A percentile compares a stretch with the other conserved stretches of the same genome.
phyloP scores from a whole-genome alignment of 1,140 invertebrate genomes.

The Teleopsis dalmanni region DNA sequence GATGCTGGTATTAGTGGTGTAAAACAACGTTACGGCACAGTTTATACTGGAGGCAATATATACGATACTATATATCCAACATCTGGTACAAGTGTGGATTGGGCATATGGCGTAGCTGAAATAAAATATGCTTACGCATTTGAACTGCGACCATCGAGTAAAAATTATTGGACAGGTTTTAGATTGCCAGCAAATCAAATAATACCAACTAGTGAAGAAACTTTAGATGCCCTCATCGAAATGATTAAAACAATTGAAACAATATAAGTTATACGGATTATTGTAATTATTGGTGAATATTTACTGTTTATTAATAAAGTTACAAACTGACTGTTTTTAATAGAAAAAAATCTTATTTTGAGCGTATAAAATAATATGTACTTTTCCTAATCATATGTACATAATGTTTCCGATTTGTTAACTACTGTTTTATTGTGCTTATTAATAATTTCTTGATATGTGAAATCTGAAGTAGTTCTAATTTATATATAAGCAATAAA shows the following conservation, averaged over 20 bases:
- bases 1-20: slow-evolving; percentile 51
- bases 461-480: too few species aligned
- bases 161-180: slow-evolving; percentile 54
- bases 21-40: slow-evolving; percentile 54
- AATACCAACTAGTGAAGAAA: slow-evolving; percentile 47
- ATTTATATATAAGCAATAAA: too few species aligned
- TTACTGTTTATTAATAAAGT: background rate
- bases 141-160: slow-evolving; percentile 56
- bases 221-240: slow-evolving; percentile 42
- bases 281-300: background rate
- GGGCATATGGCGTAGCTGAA: slow-evolving; percentile 54
- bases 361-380: too few species aligned
- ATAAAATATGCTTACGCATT: slow-evolving; percentile 62
- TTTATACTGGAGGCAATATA: slow-evolving; percentile 49
- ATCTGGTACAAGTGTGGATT: slow-evolving; percentile 61
- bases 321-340: background rate
- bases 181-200: slow-evolving; percentile 62
- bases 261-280: background rate
- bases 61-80: slow-evolving; percentile 42
- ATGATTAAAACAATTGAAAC: slow-evolving; percentile 35
- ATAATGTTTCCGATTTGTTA: too few species aligned
- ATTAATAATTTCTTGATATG: too few species aligned
- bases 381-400: too few species aligned
- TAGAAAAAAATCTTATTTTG: background rate
- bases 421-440: too few species aligned